Conservation (phyloP, 30 jellyfish, hydroid and myxozoan genomes). For the Cassiopea xamachana region DNA sequence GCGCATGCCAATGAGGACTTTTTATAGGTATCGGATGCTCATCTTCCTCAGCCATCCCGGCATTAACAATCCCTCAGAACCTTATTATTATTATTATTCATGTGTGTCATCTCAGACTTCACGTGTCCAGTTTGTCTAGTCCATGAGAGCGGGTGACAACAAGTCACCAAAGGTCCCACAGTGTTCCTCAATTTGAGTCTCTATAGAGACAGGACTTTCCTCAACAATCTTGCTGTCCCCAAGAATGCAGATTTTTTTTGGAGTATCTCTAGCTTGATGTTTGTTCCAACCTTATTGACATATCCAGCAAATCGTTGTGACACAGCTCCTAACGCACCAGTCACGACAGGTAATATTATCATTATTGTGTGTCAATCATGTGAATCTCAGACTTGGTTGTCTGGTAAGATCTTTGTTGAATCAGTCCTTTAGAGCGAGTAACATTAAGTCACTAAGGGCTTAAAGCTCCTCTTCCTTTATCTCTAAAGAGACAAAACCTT, state of each 20-base stretch:
- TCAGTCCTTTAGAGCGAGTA: no score
- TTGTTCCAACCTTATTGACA: neutral
- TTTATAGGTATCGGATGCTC: no score
- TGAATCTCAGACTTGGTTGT: no score
- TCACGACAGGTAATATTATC: neutral
- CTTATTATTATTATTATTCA: no score
- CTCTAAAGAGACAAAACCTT: no score
- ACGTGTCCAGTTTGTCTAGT: neutral
- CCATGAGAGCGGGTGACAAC: neutral
- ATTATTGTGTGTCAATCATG: no score
- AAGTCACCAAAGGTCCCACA: neutral
- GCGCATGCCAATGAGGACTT: no score
- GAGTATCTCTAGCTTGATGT: neutral
- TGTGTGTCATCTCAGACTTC: neutral
- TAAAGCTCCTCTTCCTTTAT: no score
- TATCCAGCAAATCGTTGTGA: neutral
- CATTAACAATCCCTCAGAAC: no score
- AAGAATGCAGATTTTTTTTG: neutral
- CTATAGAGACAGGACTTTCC: conserved; percentile 4
- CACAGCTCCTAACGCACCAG: neutral
- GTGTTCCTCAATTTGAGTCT: neutral
- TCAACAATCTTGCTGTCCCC: conserved; percentile 9
- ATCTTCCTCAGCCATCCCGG: no score
- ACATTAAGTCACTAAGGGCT: no score
- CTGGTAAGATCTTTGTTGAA: no score